phyloP scores from a whole-genome alignment of 2,888 invertebrate genomes.

The Alviniconcha strummeri region DNA sequence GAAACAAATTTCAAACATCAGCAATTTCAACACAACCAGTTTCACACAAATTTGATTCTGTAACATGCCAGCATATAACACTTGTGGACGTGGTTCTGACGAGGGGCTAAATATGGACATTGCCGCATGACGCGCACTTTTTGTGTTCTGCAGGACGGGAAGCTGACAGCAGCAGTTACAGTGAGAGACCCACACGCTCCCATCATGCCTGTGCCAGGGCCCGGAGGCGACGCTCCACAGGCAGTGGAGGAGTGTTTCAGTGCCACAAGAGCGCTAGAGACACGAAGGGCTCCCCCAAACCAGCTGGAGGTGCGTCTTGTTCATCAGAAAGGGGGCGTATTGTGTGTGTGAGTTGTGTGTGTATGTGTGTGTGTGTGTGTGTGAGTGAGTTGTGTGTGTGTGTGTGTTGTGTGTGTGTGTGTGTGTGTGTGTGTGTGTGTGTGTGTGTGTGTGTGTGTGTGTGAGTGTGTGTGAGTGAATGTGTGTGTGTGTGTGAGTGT shows the following conservation, averaged over 20 bases:
- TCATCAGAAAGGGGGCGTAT: background rate
- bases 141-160: conserved; percentile 2
- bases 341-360: background rate
- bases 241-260: background rate
- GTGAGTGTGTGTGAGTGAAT: background rate
- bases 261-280: background rate
- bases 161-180: background rate
- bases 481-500: conserved; percentile 2
- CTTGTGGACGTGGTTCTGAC: too few species aligned
- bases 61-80: too few species aligned
- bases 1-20: too few species aligned
- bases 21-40: too few species aligned
- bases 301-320: conserved; percentile 5
- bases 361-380: background rate
- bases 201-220: conserved; percentile 6
- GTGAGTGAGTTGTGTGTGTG: background rate
- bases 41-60: too few species aligned
- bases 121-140: too few species aligned
- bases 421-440: background rate
- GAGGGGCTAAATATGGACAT: too few species aligned
- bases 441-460: background rate
- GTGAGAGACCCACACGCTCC: background rate
- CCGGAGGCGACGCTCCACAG: conserved; percentile 1
- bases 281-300: background rate
- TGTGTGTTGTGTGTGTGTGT: background rate